Percentiles rank a stretch among this genome's conserved stretches.
phyloP scores from a whole-genome alignment of 2,113 vertebrate genomes.

The Bufo bufo region DNA sequence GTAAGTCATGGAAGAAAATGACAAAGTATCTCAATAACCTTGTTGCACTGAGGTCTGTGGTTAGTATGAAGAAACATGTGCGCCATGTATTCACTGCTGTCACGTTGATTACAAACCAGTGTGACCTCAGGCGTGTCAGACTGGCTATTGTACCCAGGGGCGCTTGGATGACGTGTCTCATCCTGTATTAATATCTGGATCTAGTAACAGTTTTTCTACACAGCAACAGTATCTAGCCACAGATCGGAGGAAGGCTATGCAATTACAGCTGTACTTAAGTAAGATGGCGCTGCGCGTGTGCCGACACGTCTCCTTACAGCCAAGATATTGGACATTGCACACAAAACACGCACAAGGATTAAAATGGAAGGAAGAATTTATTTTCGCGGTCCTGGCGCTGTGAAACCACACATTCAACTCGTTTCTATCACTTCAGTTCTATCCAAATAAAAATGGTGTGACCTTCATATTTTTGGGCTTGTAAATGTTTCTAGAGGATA shows the following conservation, averaged over 20 bases:
- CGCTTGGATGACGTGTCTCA: neutral
- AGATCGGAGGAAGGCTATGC: neutral
- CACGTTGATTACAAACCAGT: neutral
- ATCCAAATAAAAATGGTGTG: no score
- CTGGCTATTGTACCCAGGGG: neutral
- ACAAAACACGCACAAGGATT: neutral
- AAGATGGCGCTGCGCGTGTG: neutral
- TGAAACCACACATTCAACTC: neutral
- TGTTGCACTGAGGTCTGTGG: neutral
- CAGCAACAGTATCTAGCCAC: conserved; percentile 15
- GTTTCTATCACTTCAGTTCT: no score
- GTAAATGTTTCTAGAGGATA: no score
- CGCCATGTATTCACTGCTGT: neutral
- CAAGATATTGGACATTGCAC: neutral
- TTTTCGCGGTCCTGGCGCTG: neutral
- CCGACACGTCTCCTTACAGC: neutral
- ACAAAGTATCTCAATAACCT: neutral
- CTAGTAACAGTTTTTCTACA: neutral
- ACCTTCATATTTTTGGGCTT: no score
- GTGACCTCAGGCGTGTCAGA: neutral
- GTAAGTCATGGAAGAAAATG: neutral
- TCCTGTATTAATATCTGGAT: conserved; percentile 19
- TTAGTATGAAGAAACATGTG: neutral
- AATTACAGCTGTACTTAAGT: neutral
- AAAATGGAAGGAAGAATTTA: neutral